These are phyloP conservation scores for Drosophila obscura DNA, from an alignment of 1,140 invertebrate genomes.

Conservation along the genomic window DNA sequence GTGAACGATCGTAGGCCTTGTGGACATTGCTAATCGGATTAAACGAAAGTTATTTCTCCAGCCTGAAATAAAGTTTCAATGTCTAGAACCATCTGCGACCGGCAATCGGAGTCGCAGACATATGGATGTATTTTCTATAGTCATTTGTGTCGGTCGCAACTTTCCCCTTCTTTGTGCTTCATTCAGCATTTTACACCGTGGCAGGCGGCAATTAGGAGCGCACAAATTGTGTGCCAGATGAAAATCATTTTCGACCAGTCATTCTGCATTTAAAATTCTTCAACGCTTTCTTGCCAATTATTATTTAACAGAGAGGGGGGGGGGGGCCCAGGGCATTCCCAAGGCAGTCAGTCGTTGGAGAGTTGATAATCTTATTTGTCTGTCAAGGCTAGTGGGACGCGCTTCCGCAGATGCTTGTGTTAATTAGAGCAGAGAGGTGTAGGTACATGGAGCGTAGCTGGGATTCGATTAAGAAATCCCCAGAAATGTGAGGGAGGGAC, in stretches of 20 bases:
- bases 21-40: not conserved
- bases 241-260: constrained; percentile 36
- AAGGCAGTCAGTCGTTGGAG: constrained; percentile 6
- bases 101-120: constrained; percentile 11
- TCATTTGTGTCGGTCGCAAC: constrained; percentile 14
- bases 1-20: no score
- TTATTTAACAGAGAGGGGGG: constrained; percentile 43
- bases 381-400: constrained; percentile 51
- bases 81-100: constrained; percentile 11
- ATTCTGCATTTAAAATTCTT: constrained; percentile 49
- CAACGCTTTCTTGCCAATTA: constrained; percentile 53
- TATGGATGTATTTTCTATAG: not conserved
- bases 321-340: constrained; percentile 10
- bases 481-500: constrained; percentile 8
- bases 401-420: constrained; percentile 44
- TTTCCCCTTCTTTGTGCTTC: constrained; percentile 48
- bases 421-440: constrained; percentile 46
- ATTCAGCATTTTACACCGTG: constrained; percentile 19
- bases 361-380: constrained; percentile 54
- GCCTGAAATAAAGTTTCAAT: not conserved
- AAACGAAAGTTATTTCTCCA: constrained; percentile 26
- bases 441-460: not conserved
- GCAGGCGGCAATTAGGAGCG: not conserved
- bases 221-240: constrained; percentile 8
- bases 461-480: constrained; percentile 43